phyloP scores from a whole-genome alignment of 2,888 invertebrate genomes.

The Eristalis arbustorum region DNA sequence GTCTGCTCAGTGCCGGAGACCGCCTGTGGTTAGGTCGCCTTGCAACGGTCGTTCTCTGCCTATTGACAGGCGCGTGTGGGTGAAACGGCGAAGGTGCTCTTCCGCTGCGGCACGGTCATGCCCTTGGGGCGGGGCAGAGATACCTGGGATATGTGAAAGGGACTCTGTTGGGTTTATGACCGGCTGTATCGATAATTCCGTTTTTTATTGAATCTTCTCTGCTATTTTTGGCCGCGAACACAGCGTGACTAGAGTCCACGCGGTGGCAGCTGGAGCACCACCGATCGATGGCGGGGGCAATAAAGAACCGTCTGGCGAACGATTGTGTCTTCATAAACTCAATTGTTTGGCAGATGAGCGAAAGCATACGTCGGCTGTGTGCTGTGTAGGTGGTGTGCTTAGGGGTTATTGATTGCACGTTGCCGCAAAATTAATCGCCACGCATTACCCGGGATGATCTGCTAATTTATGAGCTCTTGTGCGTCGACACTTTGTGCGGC shows the following conservation, averaged over 20 bases:
- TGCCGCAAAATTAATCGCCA: neutral
- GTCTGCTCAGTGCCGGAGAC: neutral
- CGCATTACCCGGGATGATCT: neutral
- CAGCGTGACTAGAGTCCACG: neutral
- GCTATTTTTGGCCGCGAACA: constrained; percentile 4
- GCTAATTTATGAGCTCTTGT: neutral
- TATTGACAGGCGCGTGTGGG: constrained; percentile 4
- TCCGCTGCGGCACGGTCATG: neutral
- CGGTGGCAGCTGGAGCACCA: neutral
- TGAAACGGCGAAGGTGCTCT: neutral
- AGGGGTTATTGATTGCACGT: neutral
- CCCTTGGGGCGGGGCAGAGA: neutral
- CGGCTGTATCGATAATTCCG: constrained; percentile 8
- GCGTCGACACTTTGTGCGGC: neutral
- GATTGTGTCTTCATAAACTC: neutral
- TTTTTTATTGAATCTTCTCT: constrained; percentile 20
- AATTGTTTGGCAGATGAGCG: neutral
- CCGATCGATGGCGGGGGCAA: neutral
- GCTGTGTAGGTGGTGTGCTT: neutral
- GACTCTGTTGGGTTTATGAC: constrained; percentile 1
- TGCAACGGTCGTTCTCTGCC: neutral
- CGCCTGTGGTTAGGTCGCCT: neutral
- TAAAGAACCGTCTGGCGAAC: neutral
- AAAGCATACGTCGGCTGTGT: neutral
- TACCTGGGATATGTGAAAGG: neutral